A percentile compares a stretch with the other conserved stretches of the same genome.
phyloP scores from a whole-genome alignment of 2,888 invertebrate species.

The Sphaerophoria rueppellii region DNA sequence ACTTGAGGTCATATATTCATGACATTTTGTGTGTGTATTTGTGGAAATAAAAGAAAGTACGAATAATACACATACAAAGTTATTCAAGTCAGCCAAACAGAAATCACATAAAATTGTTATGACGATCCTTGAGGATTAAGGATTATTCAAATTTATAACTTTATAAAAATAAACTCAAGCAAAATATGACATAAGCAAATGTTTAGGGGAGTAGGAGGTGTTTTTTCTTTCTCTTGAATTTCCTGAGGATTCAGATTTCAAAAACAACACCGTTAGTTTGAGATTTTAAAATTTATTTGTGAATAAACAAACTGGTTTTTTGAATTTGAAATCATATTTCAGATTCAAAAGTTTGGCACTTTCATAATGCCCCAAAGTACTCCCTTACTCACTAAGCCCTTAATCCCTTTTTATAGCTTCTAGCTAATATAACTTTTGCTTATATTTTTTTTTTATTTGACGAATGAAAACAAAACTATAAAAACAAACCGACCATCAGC shows the following conservation, averaged over 20 bases:
- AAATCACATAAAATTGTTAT: slow-evolving; percentile 64
- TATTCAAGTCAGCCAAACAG: slow-evolving; percentile 57
- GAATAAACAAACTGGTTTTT: too few relatives aligned
- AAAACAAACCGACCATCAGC: not conserved
- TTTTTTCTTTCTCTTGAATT: too few relatives aligned
- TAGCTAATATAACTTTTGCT: too few relatives aligned
- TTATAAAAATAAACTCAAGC: slow-evolving; percentile 55
- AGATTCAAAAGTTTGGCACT: too few relatives aligned
- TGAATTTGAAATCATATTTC: too few relatives aligned
- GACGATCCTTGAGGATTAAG: slow-evolving; percentile 63
- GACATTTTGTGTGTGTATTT: slow-evolving; percentile 2
- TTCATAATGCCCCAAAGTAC: too few relatives aligned
- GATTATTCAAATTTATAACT: slow-evolving; percentile 73
- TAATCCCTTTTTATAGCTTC: too few relatives aligned
- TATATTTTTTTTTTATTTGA: too few relatives aligned
- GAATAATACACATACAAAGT: not conserved
- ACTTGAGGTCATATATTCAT: slow-evolving; percentile 11
- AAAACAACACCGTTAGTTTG: too few relatives aligned
- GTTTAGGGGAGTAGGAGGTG: not conserved
- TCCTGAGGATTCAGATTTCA: too few relatives aligned
- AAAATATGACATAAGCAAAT: slow-evolving; percentile 48
- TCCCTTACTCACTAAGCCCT: too few relatives aligned
- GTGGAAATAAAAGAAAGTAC: not conserved
- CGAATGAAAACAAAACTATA: not conserved
- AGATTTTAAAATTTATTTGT: too few relatives aligned